Base-by-base conservation (phyloP, 1,140 invertebrate genomes). In the Manduca sexta region DNA sequence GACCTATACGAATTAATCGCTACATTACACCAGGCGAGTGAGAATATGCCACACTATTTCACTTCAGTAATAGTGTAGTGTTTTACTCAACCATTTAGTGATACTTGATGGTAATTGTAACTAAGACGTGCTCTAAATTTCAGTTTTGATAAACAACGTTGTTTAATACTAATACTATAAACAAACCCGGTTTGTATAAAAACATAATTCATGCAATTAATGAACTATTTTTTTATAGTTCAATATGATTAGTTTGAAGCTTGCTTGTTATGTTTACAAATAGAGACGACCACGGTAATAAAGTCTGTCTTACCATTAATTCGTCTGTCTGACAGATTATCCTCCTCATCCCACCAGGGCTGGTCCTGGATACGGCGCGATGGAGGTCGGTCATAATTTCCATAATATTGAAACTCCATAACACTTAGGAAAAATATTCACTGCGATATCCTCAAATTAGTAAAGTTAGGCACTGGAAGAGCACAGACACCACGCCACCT, bases 371-470 rank as follows among this genome's bases (percentile, higher is more conserved):
- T 51, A 39, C 74, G 62, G 12, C 64, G 57, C 31, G 44, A 54
- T 40, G 65, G 49, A 15, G 60, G 63, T 8, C 73, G 65, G 21
- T 84, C 74, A 48, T 70, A 77, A 48, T 75, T 74, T 12, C 73
- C 75, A 47, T 80, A 81, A 53, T 77, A 81, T 60, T 84, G 78
- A 52, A 81, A 82, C 64, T 82, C 81, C 78, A 84, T 84, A 18
- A n/a, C 16, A 34, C 12, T 4, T 35, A 5, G n/a, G 4, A n/a
- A 6, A 34, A 17, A 15, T 16, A 35, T 14, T 16, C 31, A 45
- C 29, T 26, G 29, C 30, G 12, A 34, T 33, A 45, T 12, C 46
- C 45, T 35, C 30, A 10, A 26, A 52, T 26, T 40, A 40, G 13
- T 18, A 37, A 37, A 13, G 21, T 34, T 44, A 16, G 49, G 26